A percentile compares a stretch with the other conserved stretches of the same genome.
phyloP scores from a whole-genome alignment of 2,113 vertebrate genomes.

The Phrynosoma blainvillii region DNA sequence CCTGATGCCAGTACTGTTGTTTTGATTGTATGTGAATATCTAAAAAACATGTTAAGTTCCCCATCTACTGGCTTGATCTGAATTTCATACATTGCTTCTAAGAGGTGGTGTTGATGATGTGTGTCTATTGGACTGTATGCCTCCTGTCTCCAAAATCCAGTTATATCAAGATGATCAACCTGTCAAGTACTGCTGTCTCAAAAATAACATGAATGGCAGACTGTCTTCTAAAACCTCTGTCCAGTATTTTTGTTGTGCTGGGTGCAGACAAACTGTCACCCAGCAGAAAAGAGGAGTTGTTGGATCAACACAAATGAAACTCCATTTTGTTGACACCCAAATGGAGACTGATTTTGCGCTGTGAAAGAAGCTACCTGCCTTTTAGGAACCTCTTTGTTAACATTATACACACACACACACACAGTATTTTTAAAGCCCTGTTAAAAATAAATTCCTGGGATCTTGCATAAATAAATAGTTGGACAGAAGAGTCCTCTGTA shows the following conservation, averaged over 20 bases:
- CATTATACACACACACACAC: constrained; percentile 40
- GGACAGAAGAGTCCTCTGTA: constrained; percentile 70
- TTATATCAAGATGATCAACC: neutral
- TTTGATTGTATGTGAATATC: neutral
- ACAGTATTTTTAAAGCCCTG: constrained; percentile 56
- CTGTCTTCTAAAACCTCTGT: neutral
- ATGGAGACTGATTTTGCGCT: neutral
- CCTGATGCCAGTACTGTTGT: no score
- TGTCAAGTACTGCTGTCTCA: neutral
- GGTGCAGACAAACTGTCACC: constrained; percentile 34
- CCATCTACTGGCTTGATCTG: neutral
- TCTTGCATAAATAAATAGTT: constrained; percentile 71
- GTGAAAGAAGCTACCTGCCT: neutral
- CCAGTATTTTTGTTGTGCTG: constrained; percentile 35
- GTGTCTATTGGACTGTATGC: no score
- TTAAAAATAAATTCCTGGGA: constrained; percentile 72
- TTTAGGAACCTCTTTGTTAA: constrained; percentile 68
- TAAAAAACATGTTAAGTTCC: neutral
- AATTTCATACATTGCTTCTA: neutral
- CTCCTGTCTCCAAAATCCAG: neutral
- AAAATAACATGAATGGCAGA: neutral
- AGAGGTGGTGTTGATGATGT: neutral
- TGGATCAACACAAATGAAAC: constrained; percentile 32
- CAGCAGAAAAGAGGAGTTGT: constrained; percentile 41
- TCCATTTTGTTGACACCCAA: constrained; percentile 37